Evolutionary conservation across 92 coral and sea anemone genomes (phyloP).

Genomic region (Hydrozoanthus gracilis): DNA sequence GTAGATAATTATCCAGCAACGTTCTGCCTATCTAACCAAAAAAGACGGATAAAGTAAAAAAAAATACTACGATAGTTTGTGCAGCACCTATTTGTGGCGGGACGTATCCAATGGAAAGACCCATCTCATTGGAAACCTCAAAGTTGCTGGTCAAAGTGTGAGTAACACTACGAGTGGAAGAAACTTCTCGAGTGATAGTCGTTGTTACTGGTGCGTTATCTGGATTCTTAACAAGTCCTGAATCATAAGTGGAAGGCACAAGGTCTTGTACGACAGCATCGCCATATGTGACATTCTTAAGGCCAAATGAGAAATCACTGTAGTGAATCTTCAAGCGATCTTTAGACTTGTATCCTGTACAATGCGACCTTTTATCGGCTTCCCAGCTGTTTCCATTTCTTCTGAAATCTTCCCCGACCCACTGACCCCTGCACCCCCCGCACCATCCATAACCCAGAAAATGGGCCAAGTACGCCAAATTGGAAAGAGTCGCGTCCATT

Average conservation of each 20-base stretch:
- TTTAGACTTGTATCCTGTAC: constrained; percentile 52
- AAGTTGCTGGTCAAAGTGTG: not conserved
- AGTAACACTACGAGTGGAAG: not conserved
- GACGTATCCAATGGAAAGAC: not conserved
- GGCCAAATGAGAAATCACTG: not conserved
- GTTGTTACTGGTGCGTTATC: not conserved
- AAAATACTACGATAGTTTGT: not conserved
- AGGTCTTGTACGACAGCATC: not conserved
- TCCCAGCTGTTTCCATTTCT: constrained; percentile 64
- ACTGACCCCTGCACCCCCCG: constrained; percentile 52
- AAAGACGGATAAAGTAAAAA: not conserved
- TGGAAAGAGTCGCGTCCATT: constrained; percentile 62
- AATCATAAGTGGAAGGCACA: not conserved
- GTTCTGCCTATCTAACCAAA: too few species aligned
- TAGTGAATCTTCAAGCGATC: constrained; percentile 37
- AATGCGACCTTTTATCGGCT: constrained; percentile 38
- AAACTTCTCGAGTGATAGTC: not conserved
- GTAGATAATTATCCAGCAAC: too few species aligned
- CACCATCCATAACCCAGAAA: constrained; percentile 69
- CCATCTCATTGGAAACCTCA: not conserved
- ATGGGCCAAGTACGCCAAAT: constrained; percentile 48
- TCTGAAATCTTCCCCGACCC: constrained; percentile 59
- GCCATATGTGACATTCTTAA: not conserved
- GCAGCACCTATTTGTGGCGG: not conserved
- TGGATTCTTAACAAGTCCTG: not conserved